Base-by-base conservation (phyloP, 2,888 invertebrate genomes). In the Drosophila stalkeri region DNA sequence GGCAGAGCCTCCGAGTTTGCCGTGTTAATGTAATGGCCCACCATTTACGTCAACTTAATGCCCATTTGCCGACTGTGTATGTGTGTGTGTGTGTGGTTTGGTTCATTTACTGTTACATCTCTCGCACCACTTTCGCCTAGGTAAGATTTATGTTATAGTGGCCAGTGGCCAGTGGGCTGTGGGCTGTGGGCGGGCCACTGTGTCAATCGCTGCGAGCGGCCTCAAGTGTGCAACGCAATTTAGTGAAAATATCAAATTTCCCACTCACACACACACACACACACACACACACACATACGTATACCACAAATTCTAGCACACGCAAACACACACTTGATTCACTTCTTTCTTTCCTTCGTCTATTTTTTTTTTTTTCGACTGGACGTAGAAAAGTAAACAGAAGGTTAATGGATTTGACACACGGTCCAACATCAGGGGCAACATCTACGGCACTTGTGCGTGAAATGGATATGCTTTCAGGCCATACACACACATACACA, bases 351-450 rank as follows among this genome's bases (percentile, higher is more conserved):
- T 49, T 39, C n/a, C 27, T 27, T 39, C 37, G 39, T 39, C 39
- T 14, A 27, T 27, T 27, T 39, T 16, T 56, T 76, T 56, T 76
- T 59, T 64, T 51, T 55, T 52, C 63, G 27, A 60, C 72, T 78
- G 76, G 88, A 76, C 90, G 90, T 90, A 84, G 90, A 89, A 91
- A 91, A 91, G 91, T 88, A 91, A 91, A 91, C 86, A 91, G 90
- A 91, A 91, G 91, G 91, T 91, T 91, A 91, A 91, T 91, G 91
- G 91, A 91, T 91, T 90, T 91, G 91, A 91, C 91, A 86, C 89
- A 86, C 89, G 86, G 85, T 80, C 83, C 86, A 75, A 41, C 77
- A 52, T 73, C 76, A 76, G 69, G 70, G 68, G 64, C 76, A 80
- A 47, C 72, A 68, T 31, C 67, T 67, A 65, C 62, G 81, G 90